Evolutionary conservation across 2,797 vertebrate genomes (phyloP).

Genomic region (Adrianichthys oophorus): DNA sequence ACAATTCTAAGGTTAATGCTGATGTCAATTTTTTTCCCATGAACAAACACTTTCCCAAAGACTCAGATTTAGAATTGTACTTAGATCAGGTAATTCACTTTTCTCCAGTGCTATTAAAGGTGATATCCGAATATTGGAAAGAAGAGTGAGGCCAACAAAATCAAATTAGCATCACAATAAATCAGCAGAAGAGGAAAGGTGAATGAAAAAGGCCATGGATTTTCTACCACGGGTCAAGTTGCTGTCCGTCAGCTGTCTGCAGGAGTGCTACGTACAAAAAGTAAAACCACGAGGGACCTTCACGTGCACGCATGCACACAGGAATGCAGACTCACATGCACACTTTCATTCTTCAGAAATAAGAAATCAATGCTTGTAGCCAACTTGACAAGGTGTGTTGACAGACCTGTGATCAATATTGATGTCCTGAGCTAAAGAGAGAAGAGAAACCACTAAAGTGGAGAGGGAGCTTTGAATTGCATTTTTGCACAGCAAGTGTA

Average conservation of each 20-base stretch:
- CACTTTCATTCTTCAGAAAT: conserved; percentile 47
- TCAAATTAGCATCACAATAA: conserved; percentile 75
- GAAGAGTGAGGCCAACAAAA: conserved; percentile 49
- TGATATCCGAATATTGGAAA: conserved; percentile 37
- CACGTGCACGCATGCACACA: conserved; percentile 1
- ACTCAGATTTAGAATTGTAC: neutral
- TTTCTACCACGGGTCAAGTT: conserved; percentile 65
- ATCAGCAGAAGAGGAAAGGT: conserved; percentile 68
- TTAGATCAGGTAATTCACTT: conserved; percentile 4
- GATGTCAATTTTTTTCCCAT: neutral
- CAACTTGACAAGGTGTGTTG: conserved; percentile 41
- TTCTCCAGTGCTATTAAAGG: conserved; percentile 37
- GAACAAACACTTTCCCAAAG: conserved; percentile 3
- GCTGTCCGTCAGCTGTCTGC: conserved; percentile 61
- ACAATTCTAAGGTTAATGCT: too few species aligned
- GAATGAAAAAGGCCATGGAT: conserved; percentile 69
- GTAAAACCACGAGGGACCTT: conserved; percentile 29
- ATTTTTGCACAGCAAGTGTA: conserved; percentile 23
- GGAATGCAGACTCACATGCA: neutral
- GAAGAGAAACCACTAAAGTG: conserved; percentile 29
- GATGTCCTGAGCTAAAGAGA: conserved; percentile 44
- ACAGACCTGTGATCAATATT: conserved; percentile 57
- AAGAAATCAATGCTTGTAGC: conserved; percentile 62
- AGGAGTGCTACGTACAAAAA: conserved; percentile 24
- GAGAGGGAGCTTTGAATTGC: conserved; percentile 37